Evolutionary conservation across 1,140 invertebrate genomes (phyloP).

Genomic region (Bicyclus anynana): DNA sequence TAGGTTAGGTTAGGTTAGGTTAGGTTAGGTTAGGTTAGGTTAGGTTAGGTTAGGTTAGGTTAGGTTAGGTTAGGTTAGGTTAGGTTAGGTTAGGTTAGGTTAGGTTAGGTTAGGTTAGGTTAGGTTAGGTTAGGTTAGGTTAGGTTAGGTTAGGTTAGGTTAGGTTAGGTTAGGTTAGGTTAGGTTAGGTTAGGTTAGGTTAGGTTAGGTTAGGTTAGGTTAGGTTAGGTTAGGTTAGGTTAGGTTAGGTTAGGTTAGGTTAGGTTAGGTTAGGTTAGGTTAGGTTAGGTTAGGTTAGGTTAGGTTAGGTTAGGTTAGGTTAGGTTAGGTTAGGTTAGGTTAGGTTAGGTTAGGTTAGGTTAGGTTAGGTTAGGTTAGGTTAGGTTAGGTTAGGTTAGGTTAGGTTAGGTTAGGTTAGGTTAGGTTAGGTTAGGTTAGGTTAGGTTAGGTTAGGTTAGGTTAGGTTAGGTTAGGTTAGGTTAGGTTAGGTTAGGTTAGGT

Average conservation of each 20-base stretch:
- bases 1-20: no score
- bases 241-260: conserved; percentile 7
- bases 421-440: conserved; percentile 28
- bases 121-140: conserved; percentile 10
- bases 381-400: conserved; percentile 14
- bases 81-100: not conserved
- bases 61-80: no score
- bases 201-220: conserved; percentile 15
- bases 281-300: conserved; percentile 13
- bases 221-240: conserved; percentile 12
- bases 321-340: conserved; percentile 12
- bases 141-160: conserved; percentile 6
- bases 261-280: conserved; percentile 14
- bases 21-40: no score
- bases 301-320: not conserved
- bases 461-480: conserved; percentile 25
- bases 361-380: not conserved
- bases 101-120: conserved; percentile 10
- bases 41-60: no score
- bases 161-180: conserved; percentile 14
- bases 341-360: conserved; percentile 13
- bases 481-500: conserved; percentile 26
- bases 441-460: conserved; percentile 25
- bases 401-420: conserved; percentile 21
- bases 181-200: conserved; percentile 16